phyloP scores from a whole-genome alignment of 2,113 vertebrate species.

The Gallinago paraguaiae region DNA sequence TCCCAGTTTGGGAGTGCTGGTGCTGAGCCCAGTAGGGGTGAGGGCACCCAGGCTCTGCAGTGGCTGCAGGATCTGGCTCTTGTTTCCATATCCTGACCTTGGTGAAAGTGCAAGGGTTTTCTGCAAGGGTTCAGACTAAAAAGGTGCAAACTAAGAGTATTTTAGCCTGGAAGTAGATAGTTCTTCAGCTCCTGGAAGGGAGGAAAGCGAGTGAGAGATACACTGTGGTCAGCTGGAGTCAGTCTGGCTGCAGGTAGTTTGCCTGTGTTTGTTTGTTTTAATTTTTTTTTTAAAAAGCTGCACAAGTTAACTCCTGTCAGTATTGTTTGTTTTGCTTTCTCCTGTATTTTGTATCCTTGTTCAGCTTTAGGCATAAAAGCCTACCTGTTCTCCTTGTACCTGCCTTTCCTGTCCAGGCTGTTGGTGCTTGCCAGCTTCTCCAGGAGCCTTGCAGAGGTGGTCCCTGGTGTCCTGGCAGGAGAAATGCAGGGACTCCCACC shows the following conservation, averaged over 20 bases:
- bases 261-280: neutral
- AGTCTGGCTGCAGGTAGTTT: neutral
- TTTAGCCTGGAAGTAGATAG: rapidly evolving
- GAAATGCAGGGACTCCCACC: rapidly evolving
- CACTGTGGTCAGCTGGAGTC: neutral
- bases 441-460: neutral
- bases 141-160: neutral
- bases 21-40: neutral
- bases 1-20: neutral
- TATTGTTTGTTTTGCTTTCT: neutral
- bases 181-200: neutral
- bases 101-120: neutral
- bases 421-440: neutral
- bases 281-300: neutral
- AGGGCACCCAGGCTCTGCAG: neutral
- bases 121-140: neutral
- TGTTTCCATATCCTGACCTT: neutral
- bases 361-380: neutral
- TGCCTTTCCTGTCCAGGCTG: neutral
- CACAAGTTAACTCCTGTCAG: neutral
- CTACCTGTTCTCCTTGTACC: neutral
- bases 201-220: neutral
- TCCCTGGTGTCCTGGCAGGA: neutral
- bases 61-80: neutral
- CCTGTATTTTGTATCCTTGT: neutral